These are phyloP conservation scores for Tinamus major DNA, from an alignment of 2,797 vertebrate genomes.

Conservation along the genomic window DNA sequence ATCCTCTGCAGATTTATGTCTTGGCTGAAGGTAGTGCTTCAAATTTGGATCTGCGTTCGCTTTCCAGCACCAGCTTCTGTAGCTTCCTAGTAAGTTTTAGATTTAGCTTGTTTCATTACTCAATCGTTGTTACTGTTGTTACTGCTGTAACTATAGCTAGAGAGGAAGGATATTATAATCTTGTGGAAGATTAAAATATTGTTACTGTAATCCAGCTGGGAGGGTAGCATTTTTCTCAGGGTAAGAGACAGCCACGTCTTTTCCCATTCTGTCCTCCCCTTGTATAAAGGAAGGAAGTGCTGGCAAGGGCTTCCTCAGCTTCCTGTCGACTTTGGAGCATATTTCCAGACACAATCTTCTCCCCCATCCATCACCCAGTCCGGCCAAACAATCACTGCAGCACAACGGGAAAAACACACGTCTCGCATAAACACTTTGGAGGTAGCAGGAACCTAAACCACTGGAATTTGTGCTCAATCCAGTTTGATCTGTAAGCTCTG, in stretches of 20 bases:
- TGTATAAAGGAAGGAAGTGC: slow-evolving; percentile 64
- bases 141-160: slow-evolving; percentile 32
- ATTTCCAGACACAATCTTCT: slow-evolving; percentile 40
- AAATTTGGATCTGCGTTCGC: background rate
- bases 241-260: slow-evolving; percentile 46
- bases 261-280: slow-evolving; percentile 51
- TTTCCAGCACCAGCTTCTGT: background rate
- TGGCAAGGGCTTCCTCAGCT: slow-evolving; percentile 57
- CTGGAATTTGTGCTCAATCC: background rate
- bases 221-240: slow-evolving; percentile 57
- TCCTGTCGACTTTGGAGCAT: slow-evolving; percentile 14
- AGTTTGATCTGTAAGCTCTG: background rate
- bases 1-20: background rate
- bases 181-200: slow-evolving; percentile 58
- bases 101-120: background rate
- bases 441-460: background rate
- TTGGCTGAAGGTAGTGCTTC: background rate
- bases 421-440: background rate
- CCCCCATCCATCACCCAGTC: slow-evolving; percentile 52
- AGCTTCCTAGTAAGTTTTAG: background rate
- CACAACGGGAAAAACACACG: background rate
- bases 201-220: slow-evolving; percentile 64
- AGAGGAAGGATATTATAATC: slow-evolving; percentile 67
- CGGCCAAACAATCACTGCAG: background rate
- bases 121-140: background rate